Evolutionary conservation across 2,888 invertebrate species (phyloP).

Genomic region (Pyralis farinalis): DNA sequence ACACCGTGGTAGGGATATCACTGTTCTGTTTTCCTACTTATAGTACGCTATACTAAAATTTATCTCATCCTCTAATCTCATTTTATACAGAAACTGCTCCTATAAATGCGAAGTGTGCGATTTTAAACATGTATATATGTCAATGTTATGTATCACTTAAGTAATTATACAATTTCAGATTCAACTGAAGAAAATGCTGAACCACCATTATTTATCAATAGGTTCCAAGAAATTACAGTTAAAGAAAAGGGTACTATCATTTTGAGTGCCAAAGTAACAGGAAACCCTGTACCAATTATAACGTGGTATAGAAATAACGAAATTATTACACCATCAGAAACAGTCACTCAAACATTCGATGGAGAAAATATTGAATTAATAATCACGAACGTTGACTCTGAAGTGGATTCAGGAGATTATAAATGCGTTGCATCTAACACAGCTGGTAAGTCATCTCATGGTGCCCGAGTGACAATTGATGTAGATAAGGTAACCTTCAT

Average conservation of each 20-base stretch:
- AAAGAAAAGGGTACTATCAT: slow-evolving; percentile 89
- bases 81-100: too few relatives aligned
- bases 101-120: too few relatives aligned
- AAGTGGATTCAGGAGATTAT: slow-evolving; percentile 94
- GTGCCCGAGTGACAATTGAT: slow-evolving; percentile 91
- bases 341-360: slow-evolving; percentile 89
- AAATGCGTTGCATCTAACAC: slow-evolving; percentile 95
- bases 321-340: slow-evolving; percentile 87
- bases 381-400: slow-evolving; percentile 90
- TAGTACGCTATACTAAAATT: too few relatives aligned
- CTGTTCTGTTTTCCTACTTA: too few relatives aligned
- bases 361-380: slow-evolving; percentile 91
- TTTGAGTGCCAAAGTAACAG: slow-evolving; percentile 91
- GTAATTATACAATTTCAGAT: slow-evolving; percentile 83
- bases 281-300: slow-evolving; percentile 94
- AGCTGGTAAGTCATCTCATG: slow-evolving; percentile 93
- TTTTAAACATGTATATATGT: too few relatives aligned
- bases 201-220: slow-evolving; percentile 92
- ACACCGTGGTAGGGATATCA: too few relatives aligned
- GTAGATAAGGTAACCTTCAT: slow-evolving; percentile 92
- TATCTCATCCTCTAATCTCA: too few relatives aligned
- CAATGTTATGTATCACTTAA: too few relatives aligned
- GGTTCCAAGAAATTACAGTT: slow-evolving; percentile 92
- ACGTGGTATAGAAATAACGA: slow-evolving; percentile 94
- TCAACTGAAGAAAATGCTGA: slow-evolving; percentile 88